phyloP scores from a whole-genome alignment of 1,140 invertebrate genomes.

The Leptestheria dahalacensis region DNA sequence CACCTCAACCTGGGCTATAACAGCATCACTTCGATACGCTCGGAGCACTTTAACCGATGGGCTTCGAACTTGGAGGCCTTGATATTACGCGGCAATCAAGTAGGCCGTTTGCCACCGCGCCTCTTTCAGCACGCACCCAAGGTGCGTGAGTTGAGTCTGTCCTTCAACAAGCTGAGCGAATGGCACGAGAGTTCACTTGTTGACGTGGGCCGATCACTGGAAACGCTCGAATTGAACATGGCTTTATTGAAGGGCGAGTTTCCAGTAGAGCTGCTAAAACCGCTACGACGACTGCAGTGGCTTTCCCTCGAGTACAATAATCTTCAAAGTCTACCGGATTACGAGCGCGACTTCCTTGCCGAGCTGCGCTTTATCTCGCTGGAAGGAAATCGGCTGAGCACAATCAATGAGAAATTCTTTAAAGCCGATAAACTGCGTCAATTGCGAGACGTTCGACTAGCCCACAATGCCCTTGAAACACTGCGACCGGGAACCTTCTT shows the following conservation, averaged over 20 bases:
- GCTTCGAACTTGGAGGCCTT: conserved; percentile 63
- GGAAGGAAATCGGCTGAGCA: conserved; percentile 60
- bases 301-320: conserved; percentile 78
- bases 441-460: conserved; percentile 55
- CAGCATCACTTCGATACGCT: conserved; percentile 53
- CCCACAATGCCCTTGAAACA: conserved; percentile 49
- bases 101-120: conserved; percentile 52
- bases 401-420: conserved; percentile 46
- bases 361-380: conserved; percentile 68
- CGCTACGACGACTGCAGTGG: conserved; percentile 57
- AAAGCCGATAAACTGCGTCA: conserved; percentile 49
- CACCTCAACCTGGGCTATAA: conserved; percentile 80
- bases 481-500: conserved; percentile 45
- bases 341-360: conserved; percentile 41
- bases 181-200: conserved; percentile 57
- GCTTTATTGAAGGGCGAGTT: conserved; percentile 61
- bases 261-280: conserved; percentile 50
- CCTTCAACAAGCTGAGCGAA: conserved; percentile 68
- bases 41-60: conserved; percentile 61
- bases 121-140: conserved; percentile 51
- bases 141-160: conserved; percentile 68
- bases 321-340: conserved; percentile 47
- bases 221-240: conserved; percentile 70
- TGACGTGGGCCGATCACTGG: conserved; percentile 51
- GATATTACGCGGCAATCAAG: conserved; percentile 65